A percentile compares a stretch with the other conserved stretches of the same genome.
Conservation (phyloP, 1,140 invertebrate genomes). For the Drosophila insularis region DNA sequence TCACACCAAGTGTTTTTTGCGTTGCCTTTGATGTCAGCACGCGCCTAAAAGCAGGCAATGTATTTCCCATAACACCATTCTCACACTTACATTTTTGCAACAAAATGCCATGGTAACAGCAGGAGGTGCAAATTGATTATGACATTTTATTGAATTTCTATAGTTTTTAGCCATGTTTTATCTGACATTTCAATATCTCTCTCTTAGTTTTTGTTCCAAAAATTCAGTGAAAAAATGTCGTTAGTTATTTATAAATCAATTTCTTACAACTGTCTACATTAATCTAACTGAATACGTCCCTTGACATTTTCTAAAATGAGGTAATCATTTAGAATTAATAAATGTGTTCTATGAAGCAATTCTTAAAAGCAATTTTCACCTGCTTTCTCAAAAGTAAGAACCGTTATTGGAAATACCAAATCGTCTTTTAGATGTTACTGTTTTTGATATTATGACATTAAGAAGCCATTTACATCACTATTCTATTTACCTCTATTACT, state of each 20-base stretch:
- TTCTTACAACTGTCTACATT: no score
- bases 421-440: no score
- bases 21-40: slow-evolving; percentile 56
- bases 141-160: slow-evolving; percentile 48
- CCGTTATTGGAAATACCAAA: no score
- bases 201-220: no score
- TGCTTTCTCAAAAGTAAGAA: no score
- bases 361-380: no score
- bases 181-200: not conserved
- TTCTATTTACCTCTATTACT: not conserved
- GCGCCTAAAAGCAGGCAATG: slow-evolving; percentile 55
- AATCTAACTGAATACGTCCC: no score
- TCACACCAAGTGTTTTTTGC: not conserved
- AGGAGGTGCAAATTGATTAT: slow-evolving; percentile 21
- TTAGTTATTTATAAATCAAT: not conserved
- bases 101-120: slow-evolving; percentile 27
- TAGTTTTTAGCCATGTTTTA: slow-evolving; percentile 23
- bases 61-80: slow-evolving; percentile 34
- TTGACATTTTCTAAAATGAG: no score
- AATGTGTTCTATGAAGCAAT: no score
- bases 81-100: slow-evolving; percentile 12
- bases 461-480: not conserved
- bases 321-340: no score
- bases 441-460: not conserved
- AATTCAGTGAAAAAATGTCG: no score